A percentile compares a stretch with the other conserved stretches of the same genome.
Conservation (phyloP, 2,888 invertebrate genomes). For the Xestia rhomboidea region DNA sequence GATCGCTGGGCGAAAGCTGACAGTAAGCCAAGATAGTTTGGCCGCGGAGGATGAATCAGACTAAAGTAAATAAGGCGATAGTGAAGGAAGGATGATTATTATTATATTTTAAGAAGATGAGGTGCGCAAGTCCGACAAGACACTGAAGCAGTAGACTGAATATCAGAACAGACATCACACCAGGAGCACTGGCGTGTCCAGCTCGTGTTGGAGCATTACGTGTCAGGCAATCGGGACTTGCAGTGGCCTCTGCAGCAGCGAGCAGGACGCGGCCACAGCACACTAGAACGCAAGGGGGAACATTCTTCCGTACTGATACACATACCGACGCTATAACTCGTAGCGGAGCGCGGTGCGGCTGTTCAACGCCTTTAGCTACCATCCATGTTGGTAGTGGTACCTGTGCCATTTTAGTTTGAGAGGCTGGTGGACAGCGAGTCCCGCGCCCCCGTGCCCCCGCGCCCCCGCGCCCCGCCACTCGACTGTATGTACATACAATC, state of each 20-base stretch:
- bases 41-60: not conserved
- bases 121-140: not conserved
- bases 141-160: not conserved
- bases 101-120: not conserved
- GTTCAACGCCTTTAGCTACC: not conserved
- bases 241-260: not conserved
- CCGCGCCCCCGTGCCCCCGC: not conserved
- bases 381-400: not conserved
- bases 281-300: not conserved
- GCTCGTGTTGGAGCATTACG: not conserved
- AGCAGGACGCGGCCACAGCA: not conserved
- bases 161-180: not conserved
- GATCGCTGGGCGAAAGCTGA: constrained; percentile 1
- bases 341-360: too few species aligned
- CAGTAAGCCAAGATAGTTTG: not conserved
- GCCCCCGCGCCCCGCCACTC: not conserved
- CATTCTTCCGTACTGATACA: too few species aligned
- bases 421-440: not conserved
- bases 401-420: not conserved
- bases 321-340: too few species aligned
- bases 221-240: not conserved
- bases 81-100: not conserved
- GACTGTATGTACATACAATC: not conserved
- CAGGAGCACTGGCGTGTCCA: not conserved
- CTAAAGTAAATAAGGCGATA: not conserved